Percentiles rank a stretch among this genome's conserved stretches.
These are phyloP conservation scores for Drosophila erecta DNA, from an alignment of 1,140 invertebrate genomes.

Conservation along the genomic window DNA sequence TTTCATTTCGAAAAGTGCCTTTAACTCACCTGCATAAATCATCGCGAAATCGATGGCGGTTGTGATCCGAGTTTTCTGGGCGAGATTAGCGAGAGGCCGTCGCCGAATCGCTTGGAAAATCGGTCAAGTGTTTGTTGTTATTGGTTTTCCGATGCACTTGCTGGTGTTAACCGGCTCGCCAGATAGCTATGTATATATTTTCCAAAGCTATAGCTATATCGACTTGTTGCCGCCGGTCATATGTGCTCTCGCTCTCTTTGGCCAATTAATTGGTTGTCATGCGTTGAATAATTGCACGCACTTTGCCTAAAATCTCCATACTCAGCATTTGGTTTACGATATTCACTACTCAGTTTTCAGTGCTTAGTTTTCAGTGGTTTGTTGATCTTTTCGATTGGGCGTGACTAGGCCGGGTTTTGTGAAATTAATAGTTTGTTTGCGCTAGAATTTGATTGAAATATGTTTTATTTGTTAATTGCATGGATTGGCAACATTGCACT, in stretches of 20 bases:
- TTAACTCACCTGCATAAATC: slow-evolving; percentile 74
- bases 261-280: slow-evolving; percentile 63
- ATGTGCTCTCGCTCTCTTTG: slow-evolving; percentile 27
- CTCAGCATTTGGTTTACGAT: slow-evolving; percentile 18
- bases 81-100: slow-evolving; percentile 58
- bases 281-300: slow-evolving; percentile 65
- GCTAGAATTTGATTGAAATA: slow-evolving; percentile 62
- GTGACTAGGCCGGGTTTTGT: slow-evolving; percentile 28
- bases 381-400: slow-evolving; percentile 35
- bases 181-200: slow-evolving; percentile 37
- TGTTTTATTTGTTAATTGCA: slow-evolving; percentile 57
- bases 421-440: slow-evolving; percentile 60
- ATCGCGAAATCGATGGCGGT: slow-evolving; percentile 60
- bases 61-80: slow-evolving; percentile 53
- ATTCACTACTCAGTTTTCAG: not conserved
- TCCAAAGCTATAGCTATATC: slow-evolving; percentile 24
- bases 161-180: slow-evolving; percentile 65
- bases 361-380: slow-evolving; percentile 23
- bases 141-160: slow-evolving; percentile 54
- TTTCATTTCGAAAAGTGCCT: slow-evolving; percentile 30
- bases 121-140: slow-evolving; percentile 64
- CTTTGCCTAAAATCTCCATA: slow-evolving; percentile 52
- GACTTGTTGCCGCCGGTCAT: slow-evolving; percentile 40
- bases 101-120: slow-evolving; percentile 66
- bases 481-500: slow-evolving; percentile 20